Percentiles rank a stretch among this genome's conserved stretches.
phyloP scores from a whole-genome alignment of 2,797 vertebrate species.

The Lepus townsendii region DNA sequence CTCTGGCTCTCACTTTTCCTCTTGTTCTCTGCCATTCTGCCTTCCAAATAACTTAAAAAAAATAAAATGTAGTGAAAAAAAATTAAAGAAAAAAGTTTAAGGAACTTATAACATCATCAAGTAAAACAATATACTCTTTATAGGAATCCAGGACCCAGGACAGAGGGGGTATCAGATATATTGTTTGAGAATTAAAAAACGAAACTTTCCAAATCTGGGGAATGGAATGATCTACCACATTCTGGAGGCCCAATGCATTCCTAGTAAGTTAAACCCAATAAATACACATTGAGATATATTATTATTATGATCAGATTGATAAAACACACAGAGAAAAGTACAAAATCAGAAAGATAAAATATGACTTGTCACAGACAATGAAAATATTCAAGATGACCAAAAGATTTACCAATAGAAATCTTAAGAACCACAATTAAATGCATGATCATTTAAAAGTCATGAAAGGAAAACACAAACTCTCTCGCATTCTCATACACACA shows the following conservation, averaged over 20 bases:
- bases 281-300: neutral
- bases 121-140: neutral
- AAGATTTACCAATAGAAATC: neutral
- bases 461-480: neutral
- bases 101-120: neutral
- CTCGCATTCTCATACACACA: too few species aligned
- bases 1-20: too few species aligned
- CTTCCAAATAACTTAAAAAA: too few species aligned
- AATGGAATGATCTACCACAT: neutral
- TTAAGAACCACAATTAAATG: neutral
- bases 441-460: neutral
- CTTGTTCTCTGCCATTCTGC: too few species aligned
- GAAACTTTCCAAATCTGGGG: neutral
- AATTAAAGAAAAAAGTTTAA: neutral
- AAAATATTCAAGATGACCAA: neutral
- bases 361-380: neutral
- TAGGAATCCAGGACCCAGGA: neutral
- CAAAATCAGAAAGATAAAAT: neutral
- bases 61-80: neutral
- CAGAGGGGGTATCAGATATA: neutral
- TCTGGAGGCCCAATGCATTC: neutral
- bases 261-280: neutral
- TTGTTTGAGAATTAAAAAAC: neutral
- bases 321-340: neutral
- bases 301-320: neutral